Base-by-base conservation (phyloP, 2,113 vertebrate genomes). In the Heliornis fulica region DNA sequence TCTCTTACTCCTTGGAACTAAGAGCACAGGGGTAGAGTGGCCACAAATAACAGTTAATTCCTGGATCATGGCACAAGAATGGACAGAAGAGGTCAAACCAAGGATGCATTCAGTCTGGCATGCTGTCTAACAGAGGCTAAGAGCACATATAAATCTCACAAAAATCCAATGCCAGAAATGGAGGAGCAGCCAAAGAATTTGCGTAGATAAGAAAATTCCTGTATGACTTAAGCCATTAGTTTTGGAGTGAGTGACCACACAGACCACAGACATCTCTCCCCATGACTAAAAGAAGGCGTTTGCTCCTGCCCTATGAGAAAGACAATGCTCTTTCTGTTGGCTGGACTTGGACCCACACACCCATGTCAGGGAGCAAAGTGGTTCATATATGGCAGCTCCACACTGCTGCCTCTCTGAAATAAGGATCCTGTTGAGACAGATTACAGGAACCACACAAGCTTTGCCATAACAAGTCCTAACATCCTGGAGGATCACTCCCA, bases 171-270 rank as follows among this genome's bases (percentile, higher is more conserved):
- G 45, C 50, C 85, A 95, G 31, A 83, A 95, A 86, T 29, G 22
- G 57, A 87, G 57, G 31, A 87, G 36, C 82, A 94, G 75, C 48
- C 83, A 87, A 97, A 22, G 66, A 96, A 96, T 94, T 68, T 88
- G 87, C 31, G 54, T 16, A 79, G 94, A 93, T 92, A 95, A 94
- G 84, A 83, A 76, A 92, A 96, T 93, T 95, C 94, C 75, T 88
- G 31, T 20, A 61, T 69, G 65, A 91, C 57, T 93, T 43, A 22
- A 64, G 75, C 31, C 45, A 78, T 95, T 94, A 75, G 65, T 87
- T 95, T 75, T 87, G 61, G 75, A 82, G 36, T 36, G 53, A 92
- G 41, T 56, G 82, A 85, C 82, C 84, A 89, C 38, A 59, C 18
- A 60, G 82, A 64, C 29, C 38, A 59, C 18, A 60, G 82, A 64